These are phyloP conservation scores for Dynastes grantii DNA, from an alignment of 2,888 invertebrate species.

Conservation along the genomic window DNA sequence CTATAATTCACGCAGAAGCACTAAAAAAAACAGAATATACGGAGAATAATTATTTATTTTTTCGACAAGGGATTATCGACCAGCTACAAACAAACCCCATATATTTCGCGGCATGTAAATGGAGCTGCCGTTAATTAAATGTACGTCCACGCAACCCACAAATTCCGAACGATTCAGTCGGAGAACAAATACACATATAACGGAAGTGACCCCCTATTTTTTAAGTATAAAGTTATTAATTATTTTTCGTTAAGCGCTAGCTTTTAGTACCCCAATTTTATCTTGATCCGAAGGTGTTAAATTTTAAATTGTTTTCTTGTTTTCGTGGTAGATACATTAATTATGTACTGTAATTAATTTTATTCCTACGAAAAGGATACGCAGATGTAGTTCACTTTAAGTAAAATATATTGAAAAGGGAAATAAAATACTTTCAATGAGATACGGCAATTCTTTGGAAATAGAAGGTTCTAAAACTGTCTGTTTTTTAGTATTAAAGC, in stretches of 20 bases:
- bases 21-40: not conserved
- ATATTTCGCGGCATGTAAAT: constrained; percentile 33
- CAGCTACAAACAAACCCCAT: not conserved
- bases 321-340: not conserved
- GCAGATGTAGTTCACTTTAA: too few relatives aligned
- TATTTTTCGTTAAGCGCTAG: not conserved
- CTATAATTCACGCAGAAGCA: not conserved
- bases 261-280: constrained; percentile 5
- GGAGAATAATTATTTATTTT: constrained; percentile 35
- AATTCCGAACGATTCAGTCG: constrained; percentile 23
- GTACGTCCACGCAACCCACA: constrained; percentile 5
- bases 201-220: not conserved
- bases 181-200: constrained; percentile 11
- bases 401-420: too few relatives aligned
- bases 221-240: constrained; percentile 4
- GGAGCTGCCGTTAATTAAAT: constrained; percentile 32
- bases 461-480: too few relatives aligned
- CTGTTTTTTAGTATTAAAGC: too few relatives aligned
- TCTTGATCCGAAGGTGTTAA: not conserved
- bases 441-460: too few relatives aligned
- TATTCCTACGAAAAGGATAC: not conserved
- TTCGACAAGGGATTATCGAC: constrained; percentile 34
- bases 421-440: too few relatives aligned
- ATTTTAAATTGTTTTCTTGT: not conserved
- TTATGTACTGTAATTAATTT: not conserved